Base-by-base conservation (phyloP, 2,113 vertebrate species). In the Mormyrus lacerda region DNA sequence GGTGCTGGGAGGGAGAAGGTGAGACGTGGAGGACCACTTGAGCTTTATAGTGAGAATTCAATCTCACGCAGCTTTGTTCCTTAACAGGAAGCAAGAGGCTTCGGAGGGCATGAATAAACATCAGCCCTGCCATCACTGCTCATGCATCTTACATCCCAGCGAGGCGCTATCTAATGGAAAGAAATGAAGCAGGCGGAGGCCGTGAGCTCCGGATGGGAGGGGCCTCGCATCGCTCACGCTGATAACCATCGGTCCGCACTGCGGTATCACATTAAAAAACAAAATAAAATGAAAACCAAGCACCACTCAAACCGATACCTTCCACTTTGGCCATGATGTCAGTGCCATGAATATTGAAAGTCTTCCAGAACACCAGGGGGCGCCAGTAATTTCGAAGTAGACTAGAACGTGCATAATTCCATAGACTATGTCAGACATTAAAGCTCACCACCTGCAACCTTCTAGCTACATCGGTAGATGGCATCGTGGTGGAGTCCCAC, bases 91-190 rank as follows among this genome's bases (percentile, higher is more conserved):
- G 95, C 95, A 92, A 93, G 93, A 83, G 92, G 94, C 93, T 94
- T 92, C 93, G 91, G 93, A 93, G 93, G 92, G 95, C 94, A 96
- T 96, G 95, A 95, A 96, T 96, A 96, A 96, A 96, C 95, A 96
- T 96, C 94, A 96, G 95, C 93, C 93, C 95, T 94, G 95, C 95
- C 94, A 39, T 95, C 95, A 95, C 94, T 94, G 93, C 93, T 94
- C 95, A 94, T 94, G 95, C 95, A 95, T 96, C 96, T 95, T 95
- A 96, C 95, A 96, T 95, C 95, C 95, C 92, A 95, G 93, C 94
- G 93, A 93, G 93, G 92, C 92, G 93, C 95, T 95, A 95, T 95
- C 95, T 95, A 95, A 95, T 94, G 94, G 94, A 94, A 94, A 94
- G 95, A 94, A 94, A 95, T 94, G 73, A 79, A 42, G 73, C 73